These are phyloP conservation scores for Ethmia dodecea DNA, from an alignment of 2,888 invertebrate genomes.

Conservation along the genomic window DNA sequence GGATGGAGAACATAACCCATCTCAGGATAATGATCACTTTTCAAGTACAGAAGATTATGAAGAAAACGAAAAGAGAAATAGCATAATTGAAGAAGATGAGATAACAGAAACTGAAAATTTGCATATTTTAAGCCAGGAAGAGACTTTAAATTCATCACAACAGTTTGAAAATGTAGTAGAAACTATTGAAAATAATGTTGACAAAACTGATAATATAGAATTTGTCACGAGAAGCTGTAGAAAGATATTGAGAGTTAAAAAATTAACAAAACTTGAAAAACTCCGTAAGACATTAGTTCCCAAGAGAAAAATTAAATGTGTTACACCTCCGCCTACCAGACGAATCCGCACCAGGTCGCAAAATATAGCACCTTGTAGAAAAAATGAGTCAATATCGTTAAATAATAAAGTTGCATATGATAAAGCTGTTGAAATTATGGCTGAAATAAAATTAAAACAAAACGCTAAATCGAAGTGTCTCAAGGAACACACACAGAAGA, in stretches of 20 bases:
- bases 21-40: too few species aligned
- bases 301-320: slow-evolving; percentile 44
- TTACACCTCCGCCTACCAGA: slow-evolving; percentile 21
- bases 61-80: too few species aligned
- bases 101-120: too few species aligned
- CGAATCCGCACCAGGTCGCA: slow-evolving; percentile 20
- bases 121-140: too few species aligned
- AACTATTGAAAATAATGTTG: neutral
- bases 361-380: slow-evolving; percentile 18
- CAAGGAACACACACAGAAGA: neutral
- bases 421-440: slow-evolving; percentile 50
- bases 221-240: neutral
- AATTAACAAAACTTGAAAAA: slow-evolving; percentile 43
- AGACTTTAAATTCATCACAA: neutral
- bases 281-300: slow-evolving; percentile 41
- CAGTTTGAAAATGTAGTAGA: neutral
- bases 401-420: slow-evolving; percentile 48
- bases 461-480: slow-evolving; percentile 6
- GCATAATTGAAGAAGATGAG: too few species aligned
- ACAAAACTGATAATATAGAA: slow-evolving; percentile 5
- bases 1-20: too few species aligned
- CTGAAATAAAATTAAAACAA: slow-evolving; percentile 39
- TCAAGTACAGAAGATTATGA: too few species aligned
- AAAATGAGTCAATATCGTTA: slow-evolving; percentile 25
- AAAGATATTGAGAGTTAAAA: slow-evolving; percentile 26